Percentiles rank a stretch among this genome's conserved stretches.
phyloP scores from a whole-genome alignment of 2,113 vertebrate genomes.

The Oplegnathus fasciatus region DNA sequence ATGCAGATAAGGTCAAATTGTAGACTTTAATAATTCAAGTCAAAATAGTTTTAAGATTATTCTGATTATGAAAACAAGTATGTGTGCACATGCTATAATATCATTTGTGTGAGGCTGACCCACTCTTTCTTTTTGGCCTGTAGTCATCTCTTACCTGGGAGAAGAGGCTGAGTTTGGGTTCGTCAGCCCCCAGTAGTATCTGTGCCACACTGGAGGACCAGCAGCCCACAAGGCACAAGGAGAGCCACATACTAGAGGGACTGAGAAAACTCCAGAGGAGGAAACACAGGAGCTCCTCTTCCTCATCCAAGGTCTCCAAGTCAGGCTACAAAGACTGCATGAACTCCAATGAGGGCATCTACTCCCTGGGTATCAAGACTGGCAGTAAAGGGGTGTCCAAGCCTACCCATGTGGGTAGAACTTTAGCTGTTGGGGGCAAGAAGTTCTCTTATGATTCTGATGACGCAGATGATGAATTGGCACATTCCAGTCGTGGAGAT shows the following conservation, averaged over 20 bases:
- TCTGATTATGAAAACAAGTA: background rate
- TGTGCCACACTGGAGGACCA: conserved; percentile 88
- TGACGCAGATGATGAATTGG: conserved; percentile 87
- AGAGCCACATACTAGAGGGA: conserved; percentile 92
- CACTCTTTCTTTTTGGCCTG: conserved; percentile 26
- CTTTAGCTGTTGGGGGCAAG: conserved; percentile 64
- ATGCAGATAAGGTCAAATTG: background rate
- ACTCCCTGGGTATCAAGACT: conserved; percentile 91
- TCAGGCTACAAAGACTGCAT: conserved; percentile 95
- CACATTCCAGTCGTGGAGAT: conserved; percentile 77
- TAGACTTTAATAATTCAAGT: too few relatives aligned
- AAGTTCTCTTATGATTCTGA: conserved; percentile 89
- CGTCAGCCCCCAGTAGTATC: conserved; percentile 89
- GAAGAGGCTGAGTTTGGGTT: conserved; percentile 90
- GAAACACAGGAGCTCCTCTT: conserved; percentile 86
- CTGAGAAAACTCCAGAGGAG: conserved; percentile 90
- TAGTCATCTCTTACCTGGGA: conserved; percentile 91
- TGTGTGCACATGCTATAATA: background rate
- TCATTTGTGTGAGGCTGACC: conserved; percentile 3
- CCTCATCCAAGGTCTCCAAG: conserved; percentile 87
- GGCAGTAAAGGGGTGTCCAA: conserved; percentile 79
- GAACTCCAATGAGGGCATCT: conserved; percentile 97
- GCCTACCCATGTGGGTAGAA: conserved; percentile 72
- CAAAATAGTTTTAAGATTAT: background rate
- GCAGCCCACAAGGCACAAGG: conserved; percentile 89